Percentiles rank a stretch among this genome's conserved stretches.
These are phyloP conservation scores for Varanus salvator DNA, from an alignment of 2,113 vertebrate species.

Conservation along the genomic window DNA sequence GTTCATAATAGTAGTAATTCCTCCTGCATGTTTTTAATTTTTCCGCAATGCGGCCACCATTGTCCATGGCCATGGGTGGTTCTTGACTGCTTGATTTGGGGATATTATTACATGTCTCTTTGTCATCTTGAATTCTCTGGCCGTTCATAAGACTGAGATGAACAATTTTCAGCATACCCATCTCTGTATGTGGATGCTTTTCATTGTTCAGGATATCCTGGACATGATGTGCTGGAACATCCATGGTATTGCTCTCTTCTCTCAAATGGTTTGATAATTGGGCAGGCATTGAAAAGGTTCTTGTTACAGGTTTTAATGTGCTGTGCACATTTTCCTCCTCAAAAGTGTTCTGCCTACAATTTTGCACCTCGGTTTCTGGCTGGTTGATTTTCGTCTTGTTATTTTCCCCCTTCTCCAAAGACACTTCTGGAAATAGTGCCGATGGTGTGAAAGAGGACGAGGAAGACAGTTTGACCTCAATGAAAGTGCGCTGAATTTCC, in stretches of 20 bases:
- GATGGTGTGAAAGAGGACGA: conserved; percentile 65
- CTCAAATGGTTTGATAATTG: conserved; percentile 73
- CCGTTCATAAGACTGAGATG: conserved; percentile 45
- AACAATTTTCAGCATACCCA: conserved; percentile 31
- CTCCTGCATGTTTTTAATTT: conserved; percentile 74
- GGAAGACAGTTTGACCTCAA: conserved; percentile 81
- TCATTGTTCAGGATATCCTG: conserved; percentile 42
- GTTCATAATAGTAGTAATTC: conserved; percentile 82
- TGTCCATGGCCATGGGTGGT: background rate
- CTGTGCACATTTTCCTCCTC: conserved; percentile 55
- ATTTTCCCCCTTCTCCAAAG: conserved; percentile 52
- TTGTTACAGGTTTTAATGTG: conserved; percentile 71
- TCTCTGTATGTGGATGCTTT: conserved; percentile 5
- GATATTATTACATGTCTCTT: conserved; percentile 21
- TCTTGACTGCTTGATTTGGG: background rate
- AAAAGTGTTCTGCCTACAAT: fast-evolving
- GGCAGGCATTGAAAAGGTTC: conserved; percentile 81
- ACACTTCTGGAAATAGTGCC: conserved; percentile 44
- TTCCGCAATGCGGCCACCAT: conserved; percentile 40
- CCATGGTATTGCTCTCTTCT: conserved; percentile 53
- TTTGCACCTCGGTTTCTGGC: background rate
- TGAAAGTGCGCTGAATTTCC: conserved; percentile 81
- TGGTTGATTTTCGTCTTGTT: background rate
- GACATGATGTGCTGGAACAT: conserved; percentile 24
- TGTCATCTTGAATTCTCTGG: conserved; percentile 45